Evolutionary conservation across 2,113 vertebrate genomes (phyloP).

Genomic region (Oncorhynchus kisutch): DNA sequence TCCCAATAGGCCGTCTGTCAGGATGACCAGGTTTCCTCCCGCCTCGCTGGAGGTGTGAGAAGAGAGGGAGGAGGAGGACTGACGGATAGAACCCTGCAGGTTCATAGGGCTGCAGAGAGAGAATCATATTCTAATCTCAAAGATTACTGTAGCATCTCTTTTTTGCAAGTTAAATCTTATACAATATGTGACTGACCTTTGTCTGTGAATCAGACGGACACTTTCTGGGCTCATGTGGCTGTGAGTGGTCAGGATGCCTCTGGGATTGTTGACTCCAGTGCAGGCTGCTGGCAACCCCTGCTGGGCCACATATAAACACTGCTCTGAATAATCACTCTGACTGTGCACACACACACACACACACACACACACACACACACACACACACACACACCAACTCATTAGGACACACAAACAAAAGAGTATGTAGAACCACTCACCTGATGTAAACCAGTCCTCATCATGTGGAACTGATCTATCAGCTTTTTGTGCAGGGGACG

Average conservation of each 20-base stretch:
- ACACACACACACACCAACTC: no score
- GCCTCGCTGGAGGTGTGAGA: constrained; percentile 93
- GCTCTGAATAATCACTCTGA: constrained; percentile 60
- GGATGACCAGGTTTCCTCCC: constrained; percentile 86
- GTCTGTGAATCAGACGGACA: constrained; percentile 85
- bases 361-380: no score
- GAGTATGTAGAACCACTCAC: constrained; percentile 71
- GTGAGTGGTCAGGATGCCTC: constrained; percentile 82
- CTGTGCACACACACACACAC: no score
- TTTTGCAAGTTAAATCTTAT: no score
- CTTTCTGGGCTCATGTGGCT: constrained; percentile 89
- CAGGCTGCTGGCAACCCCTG: constrained; percentile 86
- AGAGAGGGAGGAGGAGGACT: constrained; percentile 93
- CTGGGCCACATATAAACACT: constrained; percentile 65
- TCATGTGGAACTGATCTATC: constrained; percentile 98
- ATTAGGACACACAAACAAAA: neutral
- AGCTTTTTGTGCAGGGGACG: constrained; percentile 96
- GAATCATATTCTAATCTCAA: neutral
- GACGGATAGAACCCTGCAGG: constrained; percentile 87
- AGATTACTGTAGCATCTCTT: neutral
- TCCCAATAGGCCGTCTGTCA: constrained; percentile 85
- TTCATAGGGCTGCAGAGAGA: constrained; percentile 82
- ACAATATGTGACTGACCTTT: constrained; percentile 76
- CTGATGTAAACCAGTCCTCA: constrained; percentile 92
- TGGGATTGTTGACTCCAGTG: constrained; percentile 80